These are phyloP conservation scores for Mamestra brassicae DNA, from an alignment of 2,888 invertebrate genomes.

Conservation along the genomic window DNA sequence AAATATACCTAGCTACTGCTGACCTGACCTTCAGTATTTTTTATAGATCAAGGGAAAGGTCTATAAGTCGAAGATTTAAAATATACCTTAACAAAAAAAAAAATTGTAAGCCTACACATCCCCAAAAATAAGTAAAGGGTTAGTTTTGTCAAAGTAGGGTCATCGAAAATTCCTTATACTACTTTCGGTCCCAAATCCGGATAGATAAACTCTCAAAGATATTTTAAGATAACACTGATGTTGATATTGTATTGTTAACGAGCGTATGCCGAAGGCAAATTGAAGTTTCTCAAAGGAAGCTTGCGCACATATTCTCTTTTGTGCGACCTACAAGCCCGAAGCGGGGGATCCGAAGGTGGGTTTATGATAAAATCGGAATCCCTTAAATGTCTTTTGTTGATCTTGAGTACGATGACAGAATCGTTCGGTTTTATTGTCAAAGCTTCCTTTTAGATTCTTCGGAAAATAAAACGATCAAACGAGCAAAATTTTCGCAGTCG, in stretches of 20 bases:
- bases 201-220: slow-evolving; percentile 48
- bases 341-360: slow-evolving; percentile 56
- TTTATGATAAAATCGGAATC: slow-evolving; percentile 64
- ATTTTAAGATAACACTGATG: slow-evolving; percentile 47
- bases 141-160: slow-evolving; percentile 25
- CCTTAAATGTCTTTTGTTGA: slow-evolving; percentile 63
- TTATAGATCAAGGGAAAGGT: slow-evolving; percentile 20
- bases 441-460: slow-evolving; percentile 54
- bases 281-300: slow-evolving; percentile 57
- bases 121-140: slow-evolving; percentile 45
- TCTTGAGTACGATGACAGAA: slow-evolving; percentile 57
- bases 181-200: slow-evolving; percentile 43
- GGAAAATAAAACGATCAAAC: slow-evolving; percentile 52
- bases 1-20: neutral
- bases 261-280: slow-evolving; percentile 60
- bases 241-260: slow-evolving; percentile 63
- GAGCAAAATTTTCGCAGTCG: slow-evolving; percentile 37
- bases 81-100: slow-evolving; percentile 18
- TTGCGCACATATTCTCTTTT: slow-evolving; percentile 62
- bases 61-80: slow-evolving; percentile 30
- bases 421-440: slow-evolving; percentile 60
- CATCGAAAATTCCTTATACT: slow-evolving; percentile 32
- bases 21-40: neutral
- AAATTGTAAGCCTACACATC: slow-evolving; percentile 5
- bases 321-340: slow-evolving; percentile 47